Conservation (phyloP, 2,888 invertebrate species). For the Metacarcinus magister region DNA sequence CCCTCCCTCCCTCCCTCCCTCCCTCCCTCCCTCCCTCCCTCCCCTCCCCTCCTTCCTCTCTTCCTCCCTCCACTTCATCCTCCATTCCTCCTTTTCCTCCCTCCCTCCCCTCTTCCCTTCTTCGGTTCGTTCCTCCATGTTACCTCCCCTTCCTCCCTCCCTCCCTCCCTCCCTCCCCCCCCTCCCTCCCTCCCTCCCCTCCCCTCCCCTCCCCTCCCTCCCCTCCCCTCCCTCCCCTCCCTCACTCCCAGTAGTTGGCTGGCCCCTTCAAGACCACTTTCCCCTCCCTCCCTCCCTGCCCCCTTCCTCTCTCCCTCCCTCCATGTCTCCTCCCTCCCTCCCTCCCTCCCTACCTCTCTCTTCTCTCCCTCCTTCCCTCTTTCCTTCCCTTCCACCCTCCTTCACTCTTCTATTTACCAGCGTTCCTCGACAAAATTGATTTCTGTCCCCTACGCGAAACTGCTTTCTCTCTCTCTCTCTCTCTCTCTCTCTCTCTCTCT, state of each 20-base stretch:
- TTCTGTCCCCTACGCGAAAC: not conserved
- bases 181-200: not conserved
- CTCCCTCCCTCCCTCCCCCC: not conserved
- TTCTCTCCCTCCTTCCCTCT: not conserved
- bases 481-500: slow-evolving; percentile 56
- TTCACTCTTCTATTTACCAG: not conserved
- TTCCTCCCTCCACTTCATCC: not conserved
- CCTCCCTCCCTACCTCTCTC: not conserved
- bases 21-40: too few relatives aligned
- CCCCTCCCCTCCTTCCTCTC: not conserved
- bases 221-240: too few relatives aligned
- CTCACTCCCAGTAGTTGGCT: not conserved
- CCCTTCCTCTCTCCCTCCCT: not conserved
- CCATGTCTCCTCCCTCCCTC: not conserved
- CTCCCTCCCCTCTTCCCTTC: not conserved
- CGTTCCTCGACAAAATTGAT: not conserved
- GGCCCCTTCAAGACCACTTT: slow-evolving; percentile 34
- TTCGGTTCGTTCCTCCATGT: not conserved
- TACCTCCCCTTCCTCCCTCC: not conserved
- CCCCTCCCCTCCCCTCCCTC: too few relatives aligned
- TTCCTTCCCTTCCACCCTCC: not conserved
- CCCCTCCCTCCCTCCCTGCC: not conserved
- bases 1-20: too few relatives aligned
- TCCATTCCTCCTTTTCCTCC: not conserved
- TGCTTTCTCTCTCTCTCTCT: slow-evolving; percentile 35